Percentiles rank a stretch among this genome's conserved stretches.
phyloP scores from a whole-genome alignment of 2,113 vertebrate species.

The Elaphurus davidianus region DNA sequence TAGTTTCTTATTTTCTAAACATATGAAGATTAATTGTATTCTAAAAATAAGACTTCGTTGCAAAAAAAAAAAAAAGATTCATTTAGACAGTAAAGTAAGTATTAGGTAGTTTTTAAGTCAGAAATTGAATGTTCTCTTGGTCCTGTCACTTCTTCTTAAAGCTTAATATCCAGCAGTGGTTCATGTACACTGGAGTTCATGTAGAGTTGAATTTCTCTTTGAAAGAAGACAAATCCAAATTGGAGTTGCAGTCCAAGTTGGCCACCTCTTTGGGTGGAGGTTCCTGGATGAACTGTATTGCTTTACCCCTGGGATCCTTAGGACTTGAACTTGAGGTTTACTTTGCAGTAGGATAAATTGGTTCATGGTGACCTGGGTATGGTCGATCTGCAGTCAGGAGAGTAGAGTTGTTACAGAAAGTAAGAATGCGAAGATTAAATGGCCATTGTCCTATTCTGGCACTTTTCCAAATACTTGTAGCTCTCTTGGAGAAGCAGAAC shows the following conservation, averaged over 20 bases:
- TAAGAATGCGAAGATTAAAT: constrained; percentile 52
- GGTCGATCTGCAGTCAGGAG: background rate
- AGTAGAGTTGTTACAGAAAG: background rate
- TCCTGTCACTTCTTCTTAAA: background rate
- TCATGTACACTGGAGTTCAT: background rate
- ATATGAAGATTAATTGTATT: background rate
- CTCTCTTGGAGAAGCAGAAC: constrained; percentile 40
- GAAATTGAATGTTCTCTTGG: background rate
- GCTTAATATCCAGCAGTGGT: background rate
- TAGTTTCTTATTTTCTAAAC: background rate
- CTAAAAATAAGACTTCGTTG: background rate
- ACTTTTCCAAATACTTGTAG: constrained; percentile 32
- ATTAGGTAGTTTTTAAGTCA: background rate
- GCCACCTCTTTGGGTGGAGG: background rate
- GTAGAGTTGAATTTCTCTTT: background rate
- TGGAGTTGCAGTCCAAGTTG: background rate
- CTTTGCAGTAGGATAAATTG: background rate
- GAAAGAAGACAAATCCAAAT: background rate
- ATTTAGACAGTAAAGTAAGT: background rate
- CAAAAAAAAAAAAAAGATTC: constrained; percentile 1
- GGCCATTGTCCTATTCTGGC: constrained; percentile 12
- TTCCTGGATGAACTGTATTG: background rate
- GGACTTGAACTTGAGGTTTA: background rate
- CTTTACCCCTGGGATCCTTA: background rate
- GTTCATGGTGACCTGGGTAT: background rate